Base-by-base conservation (phyloP, 2,797 vertebrate genomes). In the Nothura maculosa region DNA sequence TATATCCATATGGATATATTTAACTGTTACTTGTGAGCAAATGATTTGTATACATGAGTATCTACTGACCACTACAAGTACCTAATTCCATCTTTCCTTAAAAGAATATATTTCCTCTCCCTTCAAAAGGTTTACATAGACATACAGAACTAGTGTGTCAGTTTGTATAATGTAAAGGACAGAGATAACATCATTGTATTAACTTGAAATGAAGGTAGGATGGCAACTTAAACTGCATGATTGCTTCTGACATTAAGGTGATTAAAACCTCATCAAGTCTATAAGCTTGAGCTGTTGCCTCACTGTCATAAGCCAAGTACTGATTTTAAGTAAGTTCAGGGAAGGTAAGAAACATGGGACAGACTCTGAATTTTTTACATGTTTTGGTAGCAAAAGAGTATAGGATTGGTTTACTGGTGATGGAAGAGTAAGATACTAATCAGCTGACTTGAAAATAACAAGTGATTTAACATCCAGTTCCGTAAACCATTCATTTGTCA, bases 271-370 rank as follows among this genome's bases (percentile, higher is more conserved):
- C 87, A 67, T 90, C 78, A 87, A 78, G 73, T 87, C 94, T 76
- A 94, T 94, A 95, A 93, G 81, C 91, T 63, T 69, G 81, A 79
- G 88, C 84, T 92, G 88, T 87, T 95, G 69, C 89, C 91, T 89
- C 93, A 73, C 69, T 36, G 63, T 64, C n/a, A 68, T 95, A 92
- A 96, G 91, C 95, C 95, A 93, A 89, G 93, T 92, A 90, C 70
- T 92, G 94, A 81, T 90, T 96, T 95, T 81, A 89, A 79, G 79
- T 64, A 88, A 96, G 94, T 96, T 96, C 96, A 96, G 94, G 57
- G 85, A 87, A 95, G 94, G 89, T 94, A 86, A 88, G 80, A 93
- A 66, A 55, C 66, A 20, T 57, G 52, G 42, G 85, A 10, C 69
- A 85, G 70, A 57, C 21, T 78, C 38, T 69, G 83, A 68, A 34